These are phyloP conservation scores for Lysandra bellargus DNA, from an alignment of 2,888 invertebrate species.

Conservation along the genomic window DNA sequence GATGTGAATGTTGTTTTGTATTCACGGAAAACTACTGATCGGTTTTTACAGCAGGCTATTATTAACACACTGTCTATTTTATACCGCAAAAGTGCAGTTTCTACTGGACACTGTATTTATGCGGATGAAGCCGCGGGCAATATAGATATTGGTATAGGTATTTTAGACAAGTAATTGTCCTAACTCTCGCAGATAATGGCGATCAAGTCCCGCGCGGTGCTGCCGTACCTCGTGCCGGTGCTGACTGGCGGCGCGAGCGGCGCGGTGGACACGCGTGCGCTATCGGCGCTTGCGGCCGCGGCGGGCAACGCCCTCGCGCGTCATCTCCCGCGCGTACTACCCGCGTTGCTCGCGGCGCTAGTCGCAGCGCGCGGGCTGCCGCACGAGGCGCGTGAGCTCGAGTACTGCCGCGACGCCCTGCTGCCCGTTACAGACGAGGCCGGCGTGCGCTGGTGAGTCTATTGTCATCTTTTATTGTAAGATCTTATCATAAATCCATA, in stretches of 20 bases:
- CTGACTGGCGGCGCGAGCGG: slow-evolving; percentile 81
- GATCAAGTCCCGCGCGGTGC: slow-evolving; percentile 95
- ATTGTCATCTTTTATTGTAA: neutral
- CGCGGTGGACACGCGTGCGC: slow-evolving; percentile 92
- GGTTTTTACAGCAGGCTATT: too few relatives aligned
- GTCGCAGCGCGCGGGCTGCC: slow-evolving; percentile 84
- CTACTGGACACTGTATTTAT: too few relatives aligned
- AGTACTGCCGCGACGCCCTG: slow-evolving; percentile 95
- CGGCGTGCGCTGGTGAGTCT: slow-evolving; percentile 88
- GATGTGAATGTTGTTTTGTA: too few relatives aligned
- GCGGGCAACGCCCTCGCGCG: slow-evolving; percentile 95
- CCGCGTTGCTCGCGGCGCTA: slow-evolving; percentile 90
- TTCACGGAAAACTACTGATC: too few relatives aligned
- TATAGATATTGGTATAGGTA: too few relatives aligned
- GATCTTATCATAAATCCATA: neutral
- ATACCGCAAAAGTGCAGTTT: too few relatives aligned
- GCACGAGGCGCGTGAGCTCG: slow-evolving; percentile 87
- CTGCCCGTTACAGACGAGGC: slow-evolving; percentile 93
- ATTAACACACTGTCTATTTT: too few relatives aligned
- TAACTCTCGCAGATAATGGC: slow-evolving; percentile 86
- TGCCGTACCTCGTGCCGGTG: slow-evolving; percentile 97
- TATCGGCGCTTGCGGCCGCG: slow-evolving; percentile 96
- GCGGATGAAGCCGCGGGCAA: too few relatives aligned
- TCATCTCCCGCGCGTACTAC: slow-evolving; percentile 94
- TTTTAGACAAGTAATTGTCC: neutral